Evolutionary conservation across 2,888 invertebrate species (phyloP).

Genomic region (Phrixothrix hirtus): DNA sequence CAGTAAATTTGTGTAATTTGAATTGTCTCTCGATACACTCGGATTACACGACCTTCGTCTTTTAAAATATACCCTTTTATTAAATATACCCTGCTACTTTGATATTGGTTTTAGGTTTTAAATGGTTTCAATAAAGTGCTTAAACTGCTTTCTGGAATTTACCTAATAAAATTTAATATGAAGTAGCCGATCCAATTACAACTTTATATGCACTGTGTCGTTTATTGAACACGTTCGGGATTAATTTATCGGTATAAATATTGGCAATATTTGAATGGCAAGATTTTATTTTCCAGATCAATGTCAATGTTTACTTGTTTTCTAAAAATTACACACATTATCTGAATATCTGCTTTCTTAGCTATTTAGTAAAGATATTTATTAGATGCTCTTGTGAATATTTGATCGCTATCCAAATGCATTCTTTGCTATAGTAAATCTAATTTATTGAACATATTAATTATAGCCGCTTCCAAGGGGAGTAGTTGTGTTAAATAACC

Average conservation of each 20-base stretch:
- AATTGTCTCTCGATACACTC: slow-evolving; percentile 30
- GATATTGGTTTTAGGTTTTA: slow-evolving; percentile 5
- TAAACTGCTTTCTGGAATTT: slow-evolving; percentile 14
- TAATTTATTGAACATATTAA: too few species aligned
- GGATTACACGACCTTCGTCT: slow-evolving; percentile 24
- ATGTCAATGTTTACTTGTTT: too few species aligned
- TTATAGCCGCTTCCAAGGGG: too few species aligned
- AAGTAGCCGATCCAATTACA: slow-evolving; percentile 17
- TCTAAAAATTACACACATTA: too few species aligned
- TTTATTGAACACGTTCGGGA: slow-evolving; percentile 18
- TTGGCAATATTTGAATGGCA: too few species aligned
- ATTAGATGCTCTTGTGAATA: too few species aligned
- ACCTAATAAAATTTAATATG: slow-evolving; percentile 17
- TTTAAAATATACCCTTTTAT: slow-evolving; percentile 21
- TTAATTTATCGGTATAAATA: slow-evolving; percentile 19
- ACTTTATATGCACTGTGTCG: slow-evolving; percentile 14
- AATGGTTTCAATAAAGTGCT: slow-evolving; percentile 1
- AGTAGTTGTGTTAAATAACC: too few species aligned
- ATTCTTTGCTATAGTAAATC: too few species aligned
- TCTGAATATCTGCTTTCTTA: too few species aligned
- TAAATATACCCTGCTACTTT: slow-evolving; percentile 14
- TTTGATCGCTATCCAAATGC: too few species aligned
- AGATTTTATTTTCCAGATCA: too few species aligned
- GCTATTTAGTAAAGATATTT: too few species aligned
- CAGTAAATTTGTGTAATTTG: slow-evolving; percentile 51